Percentiles rank a stretch among this genome's conserved stretches.
These are phyloP conservation scores for Palloptera scutellata DNA, from an alignment of 2,888 invertebrate species.

Conservation along the genomic window DNA sequence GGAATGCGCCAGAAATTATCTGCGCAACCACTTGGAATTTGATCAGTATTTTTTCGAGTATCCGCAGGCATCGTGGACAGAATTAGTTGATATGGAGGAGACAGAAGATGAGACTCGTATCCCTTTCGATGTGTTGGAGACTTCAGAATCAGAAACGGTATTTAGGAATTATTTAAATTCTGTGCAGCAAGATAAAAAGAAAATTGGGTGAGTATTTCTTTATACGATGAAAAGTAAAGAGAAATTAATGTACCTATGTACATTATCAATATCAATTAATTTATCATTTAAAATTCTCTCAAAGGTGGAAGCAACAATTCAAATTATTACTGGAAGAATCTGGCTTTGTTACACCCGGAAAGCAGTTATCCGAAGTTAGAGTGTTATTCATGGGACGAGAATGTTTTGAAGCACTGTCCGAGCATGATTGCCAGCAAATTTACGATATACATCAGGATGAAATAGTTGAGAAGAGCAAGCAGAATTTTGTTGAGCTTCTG, in stretches of 20 bases:
- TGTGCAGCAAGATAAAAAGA: constrained; percentile 89
- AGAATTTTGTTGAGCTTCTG: constrained; percentile 90
- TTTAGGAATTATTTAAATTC: constrained; percentile 92
- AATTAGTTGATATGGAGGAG: constrained; percentile 72
- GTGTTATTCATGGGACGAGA: constrained; percentile 93
- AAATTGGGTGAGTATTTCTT: constrained; percentile 86
- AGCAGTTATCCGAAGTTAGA: constrained; percentile 86
- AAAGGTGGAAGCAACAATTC: constrained; percentile 94
- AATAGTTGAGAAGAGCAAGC: constrained; percentile 87
- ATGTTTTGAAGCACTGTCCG: constrained; percentile 90
- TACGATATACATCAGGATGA: constrained; percentile 94
- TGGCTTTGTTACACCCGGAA: constrained; percentile 95
- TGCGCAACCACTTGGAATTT: constrained; percentile 92
- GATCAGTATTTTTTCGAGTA: constrained; percentile 90
- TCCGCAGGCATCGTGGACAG: constrained; percentile 80
- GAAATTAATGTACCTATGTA: too few relatives aligned
- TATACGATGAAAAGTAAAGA: too few relatives aligned
- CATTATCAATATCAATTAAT: too few relatives aligned
- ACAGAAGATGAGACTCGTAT: constrained; percentile 77
- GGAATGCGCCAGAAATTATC: constrained; percentile 84
- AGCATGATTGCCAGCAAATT: constrained; percentile 89
- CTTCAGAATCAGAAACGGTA: constrained; percentile 89
- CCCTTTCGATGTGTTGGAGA: constrained; percentile 90
- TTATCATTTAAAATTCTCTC: not conserved
- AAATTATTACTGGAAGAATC: constrained; percentile 92